Base-by-base conservation (phyloP, 2,888 invertebrate genomes). In the Agonopterix alstromeriana region DNA sequence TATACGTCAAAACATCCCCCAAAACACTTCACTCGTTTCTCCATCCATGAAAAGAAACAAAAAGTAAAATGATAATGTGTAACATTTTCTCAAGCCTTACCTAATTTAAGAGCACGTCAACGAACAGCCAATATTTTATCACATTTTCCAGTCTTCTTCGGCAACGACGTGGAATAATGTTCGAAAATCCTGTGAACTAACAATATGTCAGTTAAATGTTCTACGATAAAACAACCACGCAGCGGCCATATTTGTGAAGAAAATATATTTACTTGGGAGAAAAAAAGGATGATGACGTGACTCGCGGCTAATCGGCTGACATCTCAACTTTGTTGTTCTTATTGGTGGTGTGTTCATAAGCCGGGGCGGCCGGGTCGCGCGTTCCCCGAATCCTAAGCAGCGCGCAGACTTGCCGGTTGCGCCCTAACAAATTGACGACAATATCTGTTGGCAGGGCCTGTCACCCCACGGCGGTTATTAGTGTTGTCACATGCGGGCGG, bases 251-350 rank as follows among this genome's bases (percentile, higher is more conserved):
- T 59, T 65, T 65, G 58, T 52, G 56, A 59, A 68, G 61, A 67
- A 67, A 70, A 74, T 73, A 69, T 72, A 73, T 71, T 69, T 68
- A 68, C 66, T 71, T 65, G 63, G 63, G 55, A 56, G 61, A 73
- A 69, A 73, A 27, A 73, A 72, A 69, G 65, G 66, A 74, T 69
- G 72, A 73, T 77, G 76, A 70, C 73, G 73, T 77, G 77, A 78
- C 74, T 76, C 59, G 64, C 62, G 66, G 70, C 77, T 82, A 81
- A 86, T 84, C 80, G 84, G 63, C 72, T 75, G 78, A 82, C 79
- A 75, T 81, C 78, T 78, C 73, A 82, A 83, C 82, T 83, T 82
- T 81, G 80, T 83, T 82, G 81, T 82, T 79, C 77, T 81, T 82
- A 80, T 82, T 82, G 76, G 76, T 69, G 70, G 75, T 73, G 75